phyloP scores from a whole-genome alignment of 2,113 vertebrate species.

The Benitochromis conjunctus region DNA sequence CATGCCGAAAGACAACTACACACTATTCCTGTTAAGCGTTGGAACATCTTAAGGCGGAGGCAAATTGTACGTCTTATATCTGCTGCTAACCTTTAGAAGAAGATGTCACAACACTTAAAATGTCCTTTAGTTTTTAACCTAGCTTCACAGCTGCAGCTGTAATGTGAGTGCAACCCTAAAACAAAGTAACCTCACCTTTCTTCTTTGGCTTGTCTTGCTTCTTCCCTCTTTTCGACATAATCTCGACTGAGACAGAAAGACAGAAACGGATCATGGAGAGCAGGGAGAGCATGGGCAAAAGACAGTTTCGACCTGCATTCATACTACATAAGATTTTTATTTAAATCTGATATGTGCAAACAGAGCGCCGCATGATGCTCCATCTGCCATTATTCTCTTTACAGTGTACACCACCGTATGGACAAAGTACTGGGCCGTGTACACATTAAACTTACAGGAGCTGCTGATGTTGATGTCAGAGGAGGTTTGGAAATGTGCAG shows the following conservation, averaged over 20 bases:
- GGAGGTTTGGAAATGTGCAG: not conserved
- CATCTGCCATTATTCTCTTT: not conserved
- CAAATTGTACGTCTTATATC: slow-evolving; percentile 28
- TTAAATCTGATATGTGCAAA: not conserved
- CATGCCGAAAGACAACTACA: slow-evolving; percentile 60
- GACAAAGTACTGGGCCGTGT: not conserved
- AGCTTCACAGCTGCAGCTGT: not conserved
- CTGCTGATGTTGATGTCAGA: not conserved
- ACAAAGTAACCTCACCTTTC: slow-evolving; percentile 82
- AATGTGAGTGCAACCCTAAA: not conserved
- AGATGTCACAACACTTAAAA: slow-evolving; percentile 9
- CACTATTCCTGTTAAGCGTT: slow-evolving; percentile 51
- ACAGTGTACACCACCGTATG: not conserved
- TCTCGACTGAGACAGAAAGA: slow-evolving; percentile 76
- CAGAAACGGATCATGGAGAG: not conserved
- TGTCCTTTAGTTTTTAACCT: not conserved
- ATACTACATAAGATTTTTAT: not conserved
- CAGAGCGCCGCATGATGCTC: not conserved
- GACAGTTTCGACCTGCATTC: not conserved
- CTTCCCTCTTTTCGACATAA: slow-evolving; percentile 89
- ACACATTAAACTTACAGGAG: not conserved
- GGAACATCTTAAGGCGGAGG: slow-evolving; percentile 23
- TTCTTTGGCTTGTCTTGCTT: slow-evolving; percentile 87
- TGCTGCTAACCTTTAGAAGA: slow-evolving; percentile 37
- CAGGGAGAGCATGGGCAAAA: not conserved